A percentile compares a stretch with the other conserved stretches of the same genome.
phyloP scores from a whole-genome alignment of 2,113 vertebrate genomes.

The Oceanites oceanicus region DNA sequence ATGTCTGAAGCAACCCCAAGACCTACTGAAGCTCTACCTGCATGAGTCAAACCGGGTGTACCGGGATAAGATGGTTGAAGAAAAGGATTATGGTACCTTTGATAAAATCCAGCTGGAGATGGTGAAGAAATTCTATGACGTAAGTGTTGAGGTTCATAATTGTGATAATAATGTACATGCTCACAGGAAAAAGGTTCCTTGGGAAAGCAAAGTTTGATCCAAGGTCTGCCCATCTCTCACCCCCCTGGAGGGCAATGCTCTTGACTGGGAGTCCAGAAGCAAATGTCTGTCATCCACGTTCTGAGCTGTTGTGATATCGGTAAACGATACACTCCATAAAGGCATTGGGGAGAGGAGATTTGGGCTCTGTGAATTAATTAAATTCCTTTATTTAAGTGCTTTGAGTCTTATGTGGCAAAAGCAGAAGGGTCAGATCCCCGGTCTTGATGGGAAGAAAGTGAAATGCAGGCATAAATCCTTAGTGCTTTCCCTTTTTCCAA shows the following conservation, averaged over 20 bases:
- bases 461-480: background rate
- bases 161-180: background rate
- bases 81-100: slow-evolving; percentile 80
- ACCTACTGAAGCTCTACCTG: slow-evolving; percentile 87
- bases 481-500: background rate
- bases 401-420: background rate
- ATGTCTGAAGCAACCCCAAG: slow-evolving; percentile 78
- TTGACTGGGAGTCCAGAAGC: background rate
- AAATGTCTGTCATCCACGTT: background rate
- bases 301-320: background rate
- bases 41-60: slow-evolving; percentile 90
- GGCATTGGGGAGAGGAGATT: background rate
- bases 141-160: slow-evolving; percentile 59
- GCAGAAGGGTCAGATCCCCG: background rate
- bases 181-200: background rate
- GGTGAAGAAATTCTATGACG: slow-evolving; percentile 84
- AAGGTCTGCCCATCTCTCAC: background rate
- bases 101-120: slow-evolving; percentile 86
- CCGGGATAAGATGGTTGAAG: slow-evolving; percentile 88
- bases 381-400: background rate
- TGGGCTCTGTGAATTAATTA: background rate
- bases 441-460: background rate
- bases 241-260: background rate
- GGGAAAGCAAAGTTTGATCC: background rate
- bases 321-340: background rate